Base-by-base conservation (phyloP, 2,888 invertebrate species). In the Brachyptera risi region DNA sequence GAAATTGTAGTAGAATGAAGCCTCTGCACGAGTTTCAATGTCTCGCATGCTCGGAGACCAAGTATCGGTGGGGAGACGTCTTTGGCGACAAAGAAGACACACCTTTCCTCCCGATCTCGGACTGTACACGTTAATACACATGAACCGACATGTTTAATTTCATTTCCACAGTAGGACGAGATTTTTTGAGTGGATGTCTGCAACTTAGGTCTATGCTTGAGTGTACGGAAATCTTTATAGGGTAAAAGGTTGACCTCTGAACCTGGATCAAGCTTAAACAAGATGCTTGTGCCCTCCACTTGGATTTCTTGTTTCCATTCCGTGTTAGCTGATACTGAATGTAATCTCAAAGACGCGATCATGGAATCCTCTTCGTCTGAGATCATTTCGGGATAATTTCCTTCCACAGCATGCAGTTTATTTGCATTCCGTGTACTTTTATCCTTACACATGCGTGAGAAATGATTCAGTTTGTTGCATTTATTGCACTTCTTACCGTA, bases 381-480 rank as follows among this genome's bases (percentile, higher is more conserved):
- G n/a, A n/a, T n/a, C n/a, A n/a, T n/a, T n/a, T n/a, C n/a, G n/a
- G n/a, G n/a, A n/a, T n/a, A n/a, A n/a, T n/a, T n/a, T n/a, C n/a
- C n/a, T n/a, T n/a, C n/a, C n/a, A n/a, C n/a, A n/a, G n/a, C n/a
- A n/a, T n/a, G n/a, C n/a, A n/a, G n/a, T n/a, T n/a, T n/a, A n/a
- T n/a, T n/a, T n/a, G n/a, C 11, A 37, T 11, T 37, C 13, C 11
- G 37, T 11, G 13, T 37, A 13, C 37, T 37, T 17, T 51, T 35
- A 40, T 24, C 21, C 37, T 40, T 1, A n/a, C n/a, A n/a, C n/a
- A n/a, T n/a, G n/a, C n/a, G n/a, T 64, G 64, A 42, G 63, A 68
- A 47, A 69, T 69, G 49, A n/a, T 26, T 26, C 3, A 9, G 2
- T 13, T 49, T 49, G n/a, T 21, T 21, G 17, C 49, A 49, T 13